Evolutionary conservation across 2,888 invertebrate species (phyloP), one percentile per base, ranked within the genome.

Genomic region (Barypeithes pellucidus): DNA sequence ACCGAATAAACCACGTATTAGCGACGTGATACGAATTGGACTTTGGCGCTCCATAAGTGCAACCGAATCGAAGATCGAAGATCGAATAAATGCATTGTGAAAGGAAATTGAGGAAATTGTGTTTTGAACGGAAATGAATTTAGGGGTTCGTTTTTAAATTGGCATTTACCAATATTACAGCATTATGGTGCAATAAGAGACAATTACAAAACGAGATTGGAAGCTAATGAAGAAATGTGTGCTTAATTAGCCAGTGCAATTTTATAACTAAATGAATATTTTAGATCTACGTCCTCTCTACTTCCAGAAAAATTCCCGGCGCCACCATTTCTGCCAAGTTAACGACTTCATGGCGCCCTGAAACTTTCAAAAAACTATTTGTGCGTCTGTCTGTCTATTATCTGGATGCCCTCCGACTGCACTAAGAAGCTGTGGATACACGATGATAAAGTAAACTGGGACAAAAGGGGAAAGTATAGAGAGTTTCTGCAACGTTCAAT

Each of bases 1-100:
- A 82, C 84, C 81, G 82, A 84, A 85, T 83, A 84, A 84, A 82
- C 80, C 79, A 77, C 81, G 84, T 83, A 85, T 85, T 84, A 84
- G 82, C 78, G 79, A 79, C 80, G 78, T 81, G 75, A 76, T 70
- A 73, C 75, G 74, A 74, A 79, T 76, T 71, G 75, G 72, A 79
- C 79, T 80, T 79, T 77, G 75, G 61, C 80, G 81, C 20, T 72
- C 72, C 52, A 72, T 72, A 72, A 81, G 76, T 75, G 77, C 77
- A 77, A 78, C 75, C 75, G 76, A 71, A 81, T 81, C 79, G 77
- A 76, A 68, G 72, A 81, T 81, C 79, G 77, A 76, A 68, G 81
- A 82, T 60, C 71, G 65, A 66, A 67, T 72, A 72, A 82, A 78
- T 75, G 77, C 77, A 77, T 77, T 77, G 77, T 74, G 54, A 41